Percentiles rank a stretch among this genome's conserved stretches.
Conservation (phyloP, 1,140 invertebrate species). For the Saxidomus purpurata region DNA sequence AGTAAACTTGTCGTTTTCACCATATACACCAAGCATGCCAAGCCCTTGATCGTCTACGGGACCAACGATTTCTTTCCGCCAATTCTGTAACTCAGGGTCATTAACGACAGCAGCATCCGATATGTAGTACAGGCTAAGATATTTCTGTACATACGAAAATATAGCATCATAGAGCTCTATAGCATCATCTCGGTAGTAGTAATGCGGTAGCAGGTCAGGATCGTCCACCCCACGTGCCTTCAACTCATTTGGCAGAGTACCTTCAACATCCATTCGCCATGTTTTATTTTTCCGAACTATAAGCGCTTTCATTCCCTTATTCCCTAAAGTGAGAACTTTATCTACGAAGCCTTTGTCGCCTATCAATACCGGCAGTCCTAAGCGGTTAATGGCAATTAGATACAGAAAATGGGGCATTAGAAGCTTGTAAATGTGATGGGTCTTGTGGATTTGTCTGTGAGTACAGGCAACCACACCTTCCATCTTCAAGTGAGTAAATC, state of each 20-base stretch:
- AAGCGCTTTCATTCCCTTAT: background rate
- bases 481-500: slow-evolving; percentile 86
- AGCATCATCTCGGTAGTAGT: too few species aligned
- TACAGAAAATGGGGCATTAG: slow-evolving; percentile 87
- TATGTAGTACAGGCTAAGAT: slow-evolving; percentile 19
- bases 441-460: slow-evolving; percentile 86
- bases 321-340: background rate
- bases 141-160: slow-evolving; percentile 54
- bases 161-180: slow-evolving; percentile 80
- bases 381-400: slow-evolving; percentile 85
- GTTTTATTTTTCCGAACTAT: background rate
- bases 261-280: background rate
- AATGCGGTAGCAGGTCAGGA: slow-evolving; percentile 79
- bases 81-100: slow-evolving; percentile 84
- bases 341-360: background rate
- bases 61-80: slow-evolving; percentile 81
- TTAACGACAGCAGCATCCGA: slow-evolving; percentile 34
- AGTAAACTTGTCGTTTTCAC: slow-evolving; percentile 75
- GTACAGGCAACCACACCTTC: slow-evolving; percentile 85
- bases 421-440: slow-evolving; percentile 87
- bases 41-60: slow-evolving; percentile 79
- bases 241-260: background rate
- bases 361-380: background rate
- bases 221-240: background rate
- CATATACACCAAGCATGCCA: slow-evolving; percentile 78